These are phyloP conservation scores for Drosophila paracracens DNA, from an alignment of 2,888 invertebrate species.

Conservation along the genomic window DNA sequence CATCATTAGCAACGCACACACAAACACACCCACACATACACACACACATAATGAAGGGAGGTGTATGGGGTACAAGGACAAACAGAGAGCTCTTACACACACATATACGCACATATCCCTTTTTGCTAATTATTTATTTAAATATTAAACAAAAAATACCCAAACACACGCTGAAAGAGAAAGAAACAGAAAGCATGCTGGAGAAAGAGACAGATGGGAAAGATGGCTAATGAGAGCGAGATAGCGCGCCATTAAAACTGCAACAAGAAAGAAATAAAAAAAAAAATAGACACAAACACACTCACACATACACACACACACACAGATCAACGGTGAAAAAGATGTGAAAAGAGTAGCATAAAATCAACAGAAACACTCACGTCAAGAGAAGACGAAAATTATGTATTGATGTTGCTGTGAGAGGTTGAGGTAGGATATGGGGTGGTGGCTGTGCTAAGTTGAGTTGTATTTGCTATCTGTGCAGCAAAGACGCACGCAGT, in stretches of 20 bases:
- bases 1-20: conserved; percentile 82
- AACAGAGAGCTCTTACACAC: conserved; percentile 55
- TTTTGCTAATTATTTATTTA: conserved; percentile 85
- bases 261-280: conserved; percentile 60
- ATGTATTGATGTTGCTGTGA: conserved; percentile 71
- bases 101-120: conserved; percentile 69
- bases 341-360: conserved; percentile 62
- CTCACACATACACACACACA: background rate
- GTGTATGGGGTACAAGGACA: conserved; percentile 15
- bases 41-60: background rate
- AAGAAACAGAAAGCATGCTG: conserved; percentile 19
- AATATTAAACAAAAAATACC: conserved; percentile 83
- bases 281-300: conserved; percentile 11
- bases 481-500: conserved; percentile 53
- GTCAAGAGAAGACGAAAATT: conserved; percentile 70
- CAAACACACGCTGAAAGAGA: conserved; percentile 47
- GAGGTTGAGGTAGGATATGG: conserved; percentile 10
- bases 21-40: conserved; percentile 23
- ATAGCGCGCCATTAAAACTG: conserved; percentile 46
- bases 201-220: background rate
- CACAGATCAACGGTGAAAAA: conserved; percentile 20
- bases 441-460: background rate
- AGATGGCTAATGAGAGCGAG: conserved; percentile 19
- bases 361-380: conserved; percentile 49
- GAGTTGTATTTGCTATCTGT: conserved; percentile 31